Evolutionary conservation across 1,140 invertebrate species (phyloP).

Genomic region (Hestina assimilis): DNA sequence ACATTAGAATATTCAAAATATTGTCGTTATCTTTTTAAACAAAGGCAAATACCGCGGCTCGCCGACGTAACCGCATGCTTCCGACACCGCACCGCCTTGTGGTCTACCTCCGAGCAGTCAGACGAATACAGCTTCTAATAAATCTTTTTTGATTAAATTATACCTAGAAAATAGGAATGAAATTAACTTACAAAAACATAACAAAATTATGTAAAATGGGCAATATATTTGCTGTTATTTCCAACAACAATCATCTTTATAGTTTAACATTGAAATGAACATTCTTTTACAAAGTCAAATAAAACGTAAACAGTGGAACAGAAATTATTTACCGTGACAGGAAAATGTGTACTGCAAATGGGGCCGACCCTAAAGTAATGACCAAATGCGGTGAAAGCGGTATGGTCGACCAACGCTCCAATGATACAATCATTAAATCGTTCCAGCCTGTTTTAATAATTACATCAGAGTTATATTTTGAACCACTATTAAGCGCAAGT

Average conservation of each 20-base stretch:
- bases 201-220: not conserved
- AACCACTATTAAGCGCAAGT: not conserved
- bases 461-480: not conserved
- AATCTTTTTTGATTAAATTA: not conserved
- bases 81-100: constrained; percentile 11
- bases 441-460: constrained; percentile 2
- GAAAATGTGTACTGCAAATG: constrained; percentile 1
- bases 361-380: constrained; percentile 1
- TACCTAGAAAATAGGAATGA: not conserved
- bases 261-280: not conserved
- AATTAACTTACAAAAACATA: not conserved
- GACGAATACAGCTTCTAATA: not conserved
- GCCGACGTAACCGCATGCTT: not conserved
- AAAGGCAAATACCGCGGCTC: constrained; percentile 3
- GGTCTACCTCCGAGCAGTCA: not conserved
- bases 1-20: too few relatives aligned
- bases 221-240: too few relatives aligned
- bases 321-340: constrained; percentile 1
- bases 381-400: not conserved
- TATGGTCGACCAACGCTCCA: not conserved
- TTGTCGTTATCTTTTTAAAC: too few relatives aligned
- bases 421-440: constrained; percentile 8
- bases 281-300: not conserved
- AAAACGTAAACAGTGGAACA: not conserved
- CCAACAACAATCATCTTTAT: too few relatives aligned